Base-by-base conservation (phyloP, 2,113 vertebrate genomes). In the Malurus elegans region DNA sequence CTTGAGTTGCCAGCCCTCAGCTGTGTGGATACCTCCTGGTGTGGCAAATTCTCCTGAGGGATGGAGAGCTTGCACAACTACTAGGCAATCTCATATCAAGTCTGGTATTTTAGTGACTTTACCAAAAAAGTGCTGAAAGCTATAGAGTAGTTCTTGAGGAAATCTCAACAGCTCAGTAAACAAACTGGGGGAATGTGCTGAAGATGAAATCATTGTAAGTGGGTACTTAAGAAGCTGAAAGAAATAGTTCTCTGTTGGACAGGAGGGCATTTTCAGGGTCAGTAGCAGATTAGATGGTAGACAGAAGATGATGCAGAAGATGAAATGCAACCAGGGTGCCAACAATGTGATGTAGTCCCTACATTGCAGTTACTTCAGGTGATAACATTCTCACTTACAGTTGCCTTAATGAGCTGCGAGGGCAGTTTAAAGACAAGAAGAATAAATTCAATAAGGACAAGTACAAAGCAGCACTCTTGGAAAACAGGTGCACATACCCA, bases 401-500 rank as follows among this genome's bases (percentile, higher is more conserved):
- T 82, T 76, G 20, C 73, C 25, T 73, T 73, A 80, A 34, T 67
- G 48, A 79, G 60, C 36, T 90, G 48, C 29, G 57, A 64, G 21
- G 10, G 10, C 86, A 29, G 20, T 66, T 58, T 50, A 44, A 80
- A 74, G 64, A 58, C 8, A 34, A 42, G 25, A 50, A 61, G 67
- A 90, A 72, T 18, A 57, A 90, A 88, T 38, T 61, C 21, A 50
- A 0, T 72, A 10, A 79, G 75, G 48, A 36, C 13, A 61, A 83
- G 24, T 75, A 23, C 14, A 51, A 45, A 78, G 20, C 18, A 72
- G 13, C 6, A 13, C 26, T 62, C 51, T 56, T 78, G 42, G 67
- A 76, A 90, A 58, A 45, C 0, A 0, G 42, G 28, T 51, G 47
- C 25, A 13, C 0, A 0, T 36, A 75, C 28, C n/a, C 18, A 38